A percentile compares a stretch with the other conserved stretches of the same genome.
phyloP scores from a whole-genome alignment of 2,888 invertebrate species.

The Subacronicta megacephala region DNA sequence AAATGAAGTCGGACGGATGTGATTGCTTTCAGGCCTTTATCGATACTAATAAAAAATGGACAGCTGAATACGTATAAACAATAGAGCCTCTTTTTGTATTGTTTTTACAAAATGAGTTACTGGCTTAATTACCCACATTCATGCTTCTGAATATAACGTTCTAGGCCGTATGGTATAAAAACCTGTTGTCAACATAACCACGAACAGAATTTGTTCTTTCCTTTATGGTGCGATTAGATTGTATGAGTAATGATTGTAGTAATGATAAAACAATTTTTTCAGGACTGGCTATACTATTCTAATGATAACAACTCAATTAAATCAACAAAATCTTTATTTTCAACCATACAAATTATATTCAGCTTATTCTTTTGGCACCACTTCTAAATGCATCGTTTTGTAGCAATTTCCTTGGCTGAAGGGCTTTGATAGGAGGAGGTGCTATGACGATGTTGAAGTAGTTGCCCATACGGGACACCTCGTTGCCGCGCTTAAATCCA shows the following conservation, averaged over 20 bases:
- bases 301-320: slow-evolving; percentile 22
- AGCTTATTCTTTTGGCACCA: slow-evolving; percentile 63
- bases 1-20: slow-evolving; percentile 65
- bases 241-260: not conserved
- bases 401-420: slow-evolving; percentile 80
- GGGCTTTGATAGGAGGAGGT: slow-evolving; percentile 82
- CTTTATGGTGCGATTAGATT: not conserved
- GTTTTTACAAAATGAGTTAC: slow-evolving; percentile 7
- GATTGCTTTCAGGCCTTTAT: slow-evolving; percentile 63
- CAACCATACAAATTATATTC: slow-evolving; percentile 17
- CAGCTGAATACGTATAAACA: slow-evolving; percentile 32
- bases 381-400: slow-evolving; percentile 66
- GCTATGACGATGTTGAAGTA: slow-evolving; percentile 87
- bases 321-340: slow-evolving; percentile 23
- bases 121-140: slow-evolving; percentile 6
- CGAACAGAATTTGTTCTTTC: not conserved
- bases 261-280: not conserved
- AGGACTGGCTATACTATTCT: not conserved
- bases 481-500: slow-evolving; percentile 70
- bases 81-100: slow-evolving; percentile 17
- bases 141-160: slow-evolving; percentile 9
- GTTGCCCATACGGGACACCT: slow-evolving; percentile 84
- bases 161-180: slow-evolving; percentile 3
- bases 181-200: not conserved
- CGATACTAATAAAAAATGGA: slow-evolving; percentile 62